A percentile compares a stretch with the other conserved stretches of the same genome.
Conservation (phyloP, 2,888 invertebrate species). For the Ligdia adustata region DNA sequence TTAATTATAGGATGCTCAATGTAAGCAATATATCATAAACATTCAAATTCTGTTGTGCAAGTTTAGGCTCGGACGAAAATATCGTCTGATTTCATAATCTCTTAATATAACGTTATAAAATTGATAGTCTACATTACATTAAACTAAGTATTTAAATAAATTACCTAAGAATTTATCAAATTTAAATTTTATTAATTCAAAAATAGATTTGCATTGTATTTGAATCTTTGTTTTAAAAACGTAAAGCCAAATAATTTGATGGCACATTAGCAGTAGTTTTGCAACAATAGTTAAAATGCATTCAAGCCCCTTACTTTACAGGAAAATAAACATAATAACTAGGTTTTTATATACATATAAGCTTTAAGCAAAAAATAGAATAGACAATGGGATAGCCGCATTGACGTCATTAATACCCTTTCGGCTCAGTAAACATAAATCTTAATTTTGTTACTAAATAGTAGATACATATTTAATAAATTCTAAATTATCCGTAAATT, state of each 20-base stretch:
- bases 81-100: slow-evolving; percentile 21
- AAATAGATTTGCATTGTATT: not conserved
- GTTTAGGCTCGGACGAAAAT: slow-evolving; percentile 4
- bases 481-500: too few species aligned
- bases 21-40: too few species aligned
- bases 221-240: slow-evolving; percentile 2
- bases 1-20: too few species aligned
- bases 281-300: not conserved
- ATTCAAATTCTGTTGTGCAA: slow-evolving; percentile 9
- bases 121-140: slow-evolving; percentile 2
- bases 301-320: slow-evolving; percentile 28
- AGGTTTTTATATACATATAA: not conserved
- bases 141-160: slow-evolving; percentile 4
- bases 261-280: too few species aligned
- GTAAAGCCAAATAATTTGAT: slow-evolving; percentile 16
- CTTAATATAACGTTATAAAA: slow-evolving; percentile 11
- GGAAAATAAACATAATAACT: slow-evolving; percentile 19
- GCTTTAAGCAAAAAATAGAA: not conserved
- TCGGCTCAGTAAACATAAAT: too few species aligned
- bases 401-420: too few species aligned
- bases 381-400: too few species aligned
- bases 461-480: too few species aligned
- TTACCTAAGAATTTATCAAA: slow-evolving; percentile 1
- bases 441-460: too few species aligned
- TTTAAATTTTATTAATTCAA: slow-evolving; percentile 7